phyloP scores from a whole-genome alignment of 2,888 invertebrate species.

The Melanostoma mellinum region DNA sequence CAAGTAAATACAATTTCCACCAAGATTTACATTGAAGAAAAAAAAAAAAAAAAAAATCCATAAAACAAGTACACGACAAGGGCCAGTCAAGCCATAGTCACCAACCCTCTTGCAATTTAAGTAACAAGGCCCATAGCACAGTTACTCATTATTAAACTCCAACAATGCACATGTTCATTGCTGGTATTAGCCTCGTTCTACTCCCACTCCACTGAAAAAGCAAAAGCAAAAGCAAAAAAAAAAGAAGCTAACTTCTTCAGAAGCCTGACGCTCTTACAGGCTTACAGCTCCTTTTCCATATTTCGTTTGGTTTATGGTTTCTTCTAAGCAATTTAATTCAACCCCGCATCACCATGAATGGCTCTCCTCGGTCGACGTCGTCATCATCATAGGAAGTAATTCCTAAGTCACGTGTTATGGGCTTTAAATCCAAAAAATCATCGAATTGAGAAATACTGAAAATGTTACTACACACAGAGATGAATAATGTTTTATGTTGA shows the following conservation, averaged over 20 bases:
- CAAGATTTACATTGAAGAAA: neutral
- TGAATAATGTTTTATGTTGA: conserved; percentile 65
- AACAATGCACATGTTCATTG: conserved; percentile 42
- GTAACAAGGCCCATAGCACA: conserved; percentile 8
- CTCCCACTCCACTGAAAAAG: conserved; percentile 7
- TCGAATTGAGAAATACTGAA: conserved; percentile 34
- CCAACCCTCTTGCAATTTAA: neutral
- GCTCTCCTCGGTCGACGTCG: neutral
- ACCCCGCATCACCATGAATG: conserved; percentile 4
- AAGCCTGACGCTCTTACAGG: conserved; percentile 23
- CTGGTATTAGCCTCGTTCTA: conserved; percentile 16
- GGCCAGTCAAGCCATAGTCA: neutral
- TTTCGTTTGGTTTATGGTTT: conserved; percentile 19
- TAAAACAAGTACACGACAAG: conserved; percentile 24
- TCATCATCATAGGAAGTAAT: conserved; percentile 30
- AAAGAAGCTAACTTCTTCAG: conserved; percentile 26
- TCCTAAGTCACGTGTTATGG: conserved; percentile 54
- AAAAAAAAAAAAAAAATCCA: conserved; percentile 9
- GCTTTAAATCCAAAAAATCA: conserved; percentile 64
- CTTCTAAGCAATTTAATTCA: conserved; percentile 58
- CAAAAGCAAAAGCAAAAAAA: too few relatives aligned
- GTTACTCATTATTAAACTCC: conserved; percentile 65
- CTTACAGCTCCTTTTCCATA: conserved; percentile 2
- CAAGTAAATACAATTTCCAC: conserved; percentile 15
- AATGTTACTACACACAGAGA: conserved; percentile 29